Base-by-base conservation (phyloP, 2,113 vertebrate species). In the Sisor rabdophorus region DNA sequence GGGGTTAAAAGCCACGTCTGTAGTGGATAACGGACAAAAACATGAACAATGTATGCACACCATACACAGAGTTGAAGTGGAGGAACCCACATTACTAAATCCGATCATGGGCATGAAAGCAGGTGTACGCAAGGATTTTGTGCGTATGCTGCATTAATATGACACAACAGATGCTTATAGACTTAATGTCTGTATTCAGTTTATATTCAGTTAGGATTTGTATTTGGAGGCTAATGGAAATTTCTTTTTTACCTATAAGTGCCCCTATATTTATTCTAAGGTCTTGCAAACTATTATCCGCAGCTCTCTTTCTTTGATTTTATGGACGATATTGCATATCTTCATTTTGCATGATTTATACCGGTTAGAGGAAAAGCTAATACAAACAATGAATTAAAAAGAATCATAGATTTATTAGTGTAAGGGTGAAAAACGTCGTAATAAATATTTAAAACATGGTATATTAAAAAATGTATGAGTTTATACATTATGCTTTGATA, bases 321-420 rank as follows among this genome's bases (percentile, higher is more conserved):
- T 36, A 36, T 36, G 32, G 32, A 11, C 1, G 28, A 36, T 36
- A 36, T 3, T 3, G 32, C 32, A 20, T 69, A 52, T 69, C 65
- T 69, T 52, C 16, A 68, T 50, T 16, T 10, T 50, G 32, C 20
- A 68, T 68, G 22, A 48, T 68, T 68, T 68, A 67, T 67, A 4
- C 24, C 17, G 15, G 64, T 48, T 17, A 17, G n/a, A 11, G 11
- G 12, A 7, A 4, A 15, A 26, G 20, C 12, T 11, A 22, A 47
- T 40, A 24, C 36, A 65, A 65, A 65, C 13, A 15, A 8, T 67
- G 44, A 26, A 26, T 26, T 4, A 44, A 24, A 17, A 48, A 8
- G 44, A 48, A 67, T 26, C 40, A 48, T 26, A 15, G 26, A 20
- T 69, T 69, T 50, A 10, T n/a, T n/a, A n/a, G n/a, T n/a, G n/a